These are phyloP conservation scores for Rhinopomastus cyanomelas DNA, from an alignment of 2,113 vertebrate genomes.

Conservation along the genomic window DNA sequence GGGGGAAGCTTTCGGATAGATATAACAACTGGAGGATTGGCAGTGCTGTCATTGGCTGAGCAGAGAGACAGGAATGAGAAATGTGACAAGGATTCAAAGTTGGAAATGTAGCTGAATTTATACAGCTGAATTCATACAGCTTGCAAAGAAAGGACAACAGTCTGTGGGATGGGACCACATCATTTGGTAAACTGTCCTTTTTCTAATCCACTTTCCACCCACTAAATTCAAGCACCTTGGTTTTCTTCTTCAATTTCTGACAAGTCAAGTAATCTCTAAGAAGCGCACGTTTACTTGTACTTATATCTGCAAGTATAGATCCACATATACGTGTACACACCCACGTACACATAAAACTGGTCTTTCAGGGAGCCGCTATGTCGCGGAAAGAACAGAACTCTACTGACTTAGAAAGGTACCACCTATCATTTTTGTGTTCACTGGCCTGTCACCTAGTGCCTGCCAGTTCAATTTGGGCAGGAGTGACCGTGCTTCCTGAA, in stretches of 20 bases:
- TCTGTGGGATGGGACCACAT: conserved; percentile 53
- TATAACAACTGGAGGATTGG: conserved; percentile 67
- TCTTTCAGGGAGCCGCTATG: neutral
- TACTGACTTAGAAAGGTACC: neutral
- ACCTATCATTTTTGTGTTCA: neutral
- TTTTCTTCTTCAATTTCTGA: conserved; percentile 24
- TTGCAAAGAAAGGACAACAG: conserved; percentile 65
- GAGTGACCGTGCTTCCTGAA: neutral
- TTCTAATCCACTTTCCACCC: conserved; percentile 47
- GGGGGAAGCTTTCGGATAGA: conserved; percentile 51
- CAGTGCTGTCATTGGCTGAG: conserved; percentile 58
- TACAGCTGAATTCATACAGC: conserved; percentile 63
- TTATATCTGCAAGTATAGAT: neutral
- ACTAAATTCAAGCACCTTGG: conserved; percentile 43
- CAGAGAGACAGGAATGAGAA: conserved; percentile 51
- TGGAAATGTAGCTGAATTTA: conserved; percentile 61
- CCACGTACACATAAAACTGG: neutral
- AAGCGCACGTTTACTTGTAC: neutral
- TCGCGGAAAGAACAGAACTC: neutral
- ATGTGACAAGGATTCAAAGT: conserved; percentile 61
- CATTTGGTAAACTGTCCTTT: conserved; percentile 65
- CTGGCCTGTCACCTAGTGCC: neutral
- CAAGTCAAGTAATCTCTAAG: conserved; percentile 5
- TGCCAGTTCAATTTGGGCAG: neutral
- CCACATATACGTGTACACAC: neutral